Evolutionary conservation across 2,888 invertebrate species (phyloP).

Genomic region (Neoaliturus tenellus): DNA sequence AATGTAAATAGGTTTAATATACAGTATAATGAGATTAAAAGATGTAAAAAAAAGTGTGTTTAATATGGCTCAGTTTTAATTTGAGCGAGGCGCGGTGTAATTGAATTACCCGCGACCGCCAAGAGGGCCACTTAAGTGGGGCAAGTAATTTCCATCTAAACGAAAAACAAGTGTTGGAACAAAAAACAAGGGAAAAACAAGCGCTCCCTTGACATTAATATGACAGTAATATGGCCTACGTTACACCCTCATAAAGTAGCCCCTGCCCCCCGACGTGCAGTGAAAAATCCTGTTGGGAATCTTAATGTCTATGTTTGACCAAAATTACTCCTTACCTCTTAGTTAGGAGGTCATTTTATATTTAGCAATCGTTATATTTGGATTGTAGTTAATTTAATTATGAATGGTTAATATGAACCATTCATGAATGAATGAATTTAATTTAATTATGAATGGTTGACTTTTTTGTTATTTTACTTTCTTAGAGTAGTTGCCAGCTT

Average conservation of each 20-base stretch:
- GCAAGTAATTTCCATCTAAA: constrained; percentile 41
- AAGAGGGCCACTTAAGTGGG: constrained; percentile 38
- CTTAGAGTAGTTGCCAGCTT: too few species aligned
- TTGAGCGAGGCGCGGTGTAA: constrained; percentile 27
- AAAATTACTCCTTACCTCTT: not conserved
- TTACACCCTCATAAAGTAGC: constrained; percentile 50
- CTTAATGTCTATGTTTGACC: not conserved
- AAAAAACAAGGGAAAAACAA: constrained; percentile 51
- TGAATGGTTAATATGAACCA: too few species aligned
- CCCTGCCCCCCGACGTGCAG: not conserved
- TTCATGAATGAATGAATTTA: too few species aligned
- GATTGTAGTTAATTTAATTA: too few species aligned
- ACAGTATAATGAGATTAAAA: too few species aligned
- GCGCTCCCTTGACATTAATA: constrained; percentile 55
- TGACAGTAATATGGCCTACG: constrained; percentile 45
- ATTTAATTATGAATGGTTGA: too few species aligned
- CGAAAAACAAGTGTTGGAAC: constrained; percentile 39
- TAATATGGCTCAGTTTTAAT: constrained; percentile 45
- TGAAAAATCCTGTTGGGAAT: not conserved
- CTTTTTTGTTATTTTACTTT: too few species aligned
- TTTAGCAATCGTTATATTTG: too few species aligned
- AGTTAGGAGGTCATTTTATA: too few species aligned
- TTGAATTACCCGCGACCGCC: constrained; percentile 36
- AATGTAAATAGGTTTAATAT: too few species aligned
- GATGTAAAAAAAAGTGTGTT: not conserved